Base-by-base conservation (phyloP, 2,888 invertebrate genomes). In the Coenonympha arcania region DNA sequence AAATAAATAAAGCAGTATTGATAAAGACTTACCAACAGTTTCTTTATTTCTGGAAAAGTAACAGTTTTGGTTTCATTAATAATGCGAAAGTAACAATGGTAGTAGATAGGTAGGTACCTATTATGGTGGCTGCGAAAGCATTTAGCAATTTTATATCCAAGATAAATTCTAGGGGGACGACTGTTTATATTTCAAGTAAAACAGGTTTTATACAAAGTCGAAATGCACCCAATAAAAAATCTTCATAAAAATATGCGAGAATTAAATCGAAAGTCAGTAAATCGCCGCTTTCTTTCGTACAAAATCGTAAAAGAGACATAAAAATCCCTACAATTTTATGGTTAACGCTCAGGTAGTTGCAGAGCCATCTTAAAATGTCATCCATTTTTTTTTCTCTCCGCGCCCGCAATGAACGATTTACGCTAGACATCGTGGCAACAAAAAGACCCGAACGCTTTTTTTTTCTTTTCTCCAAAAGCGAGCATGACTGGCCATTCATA, bases 371-470 rank as follows among this genome's bases (percentile, higher is more conserved):
- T 62, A 66, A 63, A 64, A 65, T 64, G 68, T 64, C 66, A 66
- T 58, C 64, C 59, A 54, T 63, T 66, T 78, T 79, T 78, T 79
- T 74, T 69, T 62, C 45, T 58, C 63, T 69, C 63, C 64, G 52
- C 65, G 65, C 58, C 22, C 71, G 78, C 74, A 81, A 80, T 82
- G 81, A 68, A 75, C 74, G 75, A 78, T 79, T 80, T 81, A 83
- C 81, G 81, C 68, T 78, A 84, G 84, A 85, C 84, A 68, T 67
- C 64, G 70, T 65, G 84, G 80, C 80, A 71, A 79, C 80, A 79
- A 78, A 81, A 71, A 52, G 55, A 52, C 50, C 49, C 63, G 65
- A 68, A 65, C 64, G 1, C 15, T 24, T 22, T 67, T 66, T 69
- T 24, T 22, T 67, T 66, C 69, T 68, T 71, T 69, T 71, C n/a